These are phyloP conservation scores for Sakesphorus luctuosus DNA, from an alignment of 2,113 vertebrate species.

Conservation along the genomic window DNA sequence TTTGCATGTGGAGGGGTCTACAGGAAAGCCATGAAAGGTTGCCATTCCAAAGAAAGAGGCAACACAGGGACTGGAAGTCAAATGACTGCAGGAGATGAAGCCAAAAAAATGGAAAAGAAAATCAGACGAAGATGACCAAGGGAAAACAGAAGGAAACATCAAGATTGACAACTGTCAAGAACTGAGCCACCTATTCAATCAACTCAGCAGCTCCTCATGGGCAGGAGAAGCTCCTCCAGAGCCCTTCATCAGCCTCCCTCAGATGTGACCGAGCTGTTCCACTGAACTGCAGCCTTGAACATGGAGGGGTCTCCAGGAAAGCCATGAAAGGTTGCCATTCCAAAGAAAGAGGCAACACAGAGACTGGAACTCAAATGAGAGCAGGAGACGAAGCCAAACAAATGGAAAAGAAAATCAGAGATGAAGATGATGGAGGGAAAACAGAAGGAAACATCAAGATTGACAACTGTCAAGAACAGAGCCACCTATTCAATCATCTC, in stretches of 20 bases:
- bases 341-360: background rate
- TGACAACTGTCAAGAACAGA: no score
- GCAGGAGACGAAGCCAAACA: fast-evolving
- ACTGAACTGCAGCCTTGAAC: background rate
- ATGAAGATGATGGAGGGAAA: no score
- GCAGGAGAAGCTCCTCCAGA: background rate
- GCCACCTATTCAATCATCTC: no score
- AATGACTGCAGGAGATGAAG: no score
- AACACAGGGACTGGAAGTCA: no score
- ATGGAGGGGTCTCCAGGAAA: background rate
- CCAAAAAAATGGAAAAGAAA: background rate
- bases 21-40: no score
- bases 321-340: background rate
- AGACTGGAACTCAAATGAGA: background rate
- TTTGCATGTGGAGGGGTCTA: background rate
- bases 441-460: no score
- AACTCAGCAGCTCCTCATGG: background rate
- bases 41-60: no score
- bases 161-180: constrained; percentile 13
- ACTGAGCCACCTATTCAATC: background rate
- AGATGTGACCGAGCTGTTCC: background rate
- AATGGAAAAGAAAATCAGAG: no score
- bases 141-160: background rate
- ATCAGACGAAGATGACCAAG: background rate
- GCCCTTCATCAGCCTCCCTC: background rate